Conservation (phyloP, 2,888 invertebrate genomes). For the Pheosia gnoma region DNA sequence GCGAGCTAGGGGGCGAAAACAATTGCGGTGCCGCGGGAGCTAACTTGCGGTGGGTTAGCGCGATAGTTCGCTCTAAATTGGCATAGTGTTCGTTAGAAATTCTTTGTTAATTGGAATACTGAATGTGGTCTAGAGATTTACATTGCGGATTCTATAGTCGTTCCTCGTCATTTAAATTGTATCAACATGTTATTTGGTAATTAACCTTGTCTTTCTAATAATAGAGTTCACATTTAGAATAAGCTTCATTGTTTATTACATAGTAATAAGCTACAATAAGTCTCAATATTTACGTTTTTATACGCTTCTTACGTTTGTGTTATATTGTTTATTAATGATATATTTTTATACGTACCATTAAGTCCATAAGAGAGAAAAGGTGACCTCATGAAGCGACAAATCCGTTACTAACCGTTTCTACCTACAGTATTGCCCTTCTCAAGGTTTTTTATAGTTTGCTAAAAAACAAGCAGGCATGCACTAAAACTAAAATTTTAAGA, state of each 20-base stretch:
- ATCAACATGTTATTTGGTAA: too few relatives aligned
- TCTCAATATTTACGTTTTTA: too few relatives aligned
- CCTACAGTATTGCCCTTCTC: background rate
- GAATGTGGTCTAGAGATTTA: constrained; percentile 26
- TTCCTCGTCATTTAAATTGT: too few relatives aligned
- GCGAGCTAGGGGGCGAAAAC: constrained; percentile 70
- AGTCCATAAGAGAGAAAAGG: background rate
- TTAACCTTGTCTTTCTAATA: too few relatives aligned
- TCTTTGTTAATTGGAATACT: constrained; percentile 52
- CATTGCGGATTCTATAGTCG: constrained; percentile 3
- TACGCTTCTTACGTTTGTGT: too few relatives aligned
- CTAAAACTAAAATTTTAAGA: background rate
- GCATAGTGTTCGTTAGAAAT: constrained; percentile 57
- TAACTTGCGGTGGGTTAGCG: constrained; percentile 56
- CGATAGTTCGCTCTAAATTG: constrained; percentile 64
- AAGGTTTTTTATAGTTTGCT: background rate
- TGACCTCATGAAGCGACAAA: background rate
- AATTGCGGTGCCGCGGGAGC: constrained; percentile 71
- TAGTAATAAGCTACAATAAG: too few relatives aligned
- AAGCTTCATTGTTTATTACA: too few relatives aligned
- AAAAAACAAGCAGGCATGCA: background rate
- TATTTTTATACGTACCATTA: background rate
- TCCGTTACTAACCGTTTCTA: background rate
- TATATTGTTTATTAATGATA: too few relatives aligned
- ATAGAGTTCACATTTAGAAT: too few relatives aligned